Base-by-base conservation (phyloP, 2,888 invertebrate species). In the Platerodrilus igneus region DNA sequence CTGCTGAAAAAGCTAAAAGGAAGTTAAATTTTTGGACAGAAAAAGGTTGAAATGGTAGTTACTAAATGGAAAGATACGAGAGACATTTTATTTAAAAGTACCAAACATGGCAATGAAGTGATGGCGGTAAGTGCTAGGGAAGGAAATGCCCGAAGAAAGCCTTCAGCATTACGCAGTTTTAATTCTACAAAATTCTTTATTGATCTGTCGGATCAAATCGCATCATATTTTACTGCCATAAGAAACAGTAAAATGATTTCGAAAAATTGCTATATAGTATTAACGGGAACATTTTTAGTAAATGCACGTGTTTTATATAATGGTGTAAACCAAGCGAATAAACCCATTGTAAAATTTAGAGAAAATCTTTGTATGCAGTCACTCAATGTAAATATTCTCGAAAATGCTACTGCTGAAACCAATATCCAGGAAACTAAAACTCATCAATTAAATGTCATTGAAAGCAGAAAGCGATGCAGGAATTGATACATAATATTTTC, bases 41-140 rank as follows among this genome's bases (percentile, higher is more conserved):
- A 13, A 9, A 7, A 7, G 25, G n/a, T n/a, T n/a, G n/a, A n/a
- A n/a, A n/a, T n/a, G n/a, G 28, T 51, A 45, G 35, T 51, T 9
- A 27, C 47, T 32, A 54, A 52, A 30, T 58, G 54, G 52, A 46
- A 47, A 30, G 50, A 58, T 32, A 53, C 49, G 41, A 29, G 54
- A 19, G 31, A 40, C 17, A 35, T 40, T 7, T 11, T 27, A n/a
- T 19, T 33, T 16, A 25, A 35, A 7, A 20, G 28, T n/a, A 28
- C 28, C n/a, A 14, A 21, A 33, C 29, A 40, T 21, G 9, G 22
- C 11, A 19, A 35, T 18, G 11, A 19, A 21, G 20, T 17, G 10
- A 16, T 18, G 15, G 18, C 17, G 35, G 22, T 35, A 29, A 13
- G 11, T 16, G 21, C 11, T 11, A 28, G 35, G 20, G 23, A 15